These are phyloP conservation scores for Myopa testacea DNA, from an alignment of 2,888 invertebrate species.

Conservation along the genomic window DNA sequence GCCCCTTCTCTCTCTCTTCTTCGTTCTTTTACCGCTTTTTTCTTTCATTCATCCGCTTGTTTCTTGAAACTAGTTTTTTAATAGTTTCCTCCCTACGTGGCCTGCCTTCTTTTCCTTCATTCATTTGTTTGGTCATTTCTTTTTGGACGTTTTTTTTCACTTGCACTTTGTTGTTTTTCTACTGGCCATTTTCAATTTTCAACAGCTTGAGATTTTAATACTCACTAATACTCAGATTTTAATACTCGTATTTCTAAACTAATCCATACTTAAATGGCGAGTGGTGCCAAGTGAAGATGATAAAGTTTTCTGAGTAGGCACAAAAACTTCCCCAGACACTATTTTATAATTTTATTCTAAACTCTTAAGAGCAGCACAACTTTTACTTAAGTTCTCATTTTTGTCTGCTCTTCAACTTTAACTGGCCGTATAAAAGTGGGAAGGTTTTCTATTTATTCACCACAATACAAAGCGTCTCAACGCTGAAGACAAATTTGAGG, in stretches of 20 bases:
- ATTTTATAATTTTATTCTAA: constrained; percentile 6
- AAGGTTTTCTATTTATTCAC: background rate
- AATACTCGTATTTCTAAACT: constrained; percentile 7
- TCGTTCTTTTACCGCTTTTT: background rate
- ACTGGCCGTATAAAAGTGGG: background rate
- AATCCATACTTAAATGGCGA: background rate
- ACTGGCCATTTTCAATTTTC: constrained; percentile 14
- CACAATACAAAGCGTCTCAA: background rate
- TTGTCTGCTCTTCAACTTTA: background rate
- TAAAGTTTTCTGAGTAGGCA: background rate
- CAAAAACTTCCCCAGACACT: background rate
- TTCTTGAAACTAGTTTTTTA: background rate
- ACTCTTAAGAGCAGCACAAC: background rate
- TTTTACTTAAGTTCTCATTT: background rate
- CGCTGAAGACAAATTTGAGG: background rate
- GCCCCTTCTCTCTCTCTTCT: background rate
- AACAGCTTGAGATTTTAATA: constrained; percentile 1
- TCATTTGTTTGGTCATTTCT: background rate
- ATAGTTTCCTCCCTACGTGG: too few species aligned
- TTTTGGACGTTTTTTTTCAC: background rate
- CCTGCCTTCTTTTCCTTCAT: background rate
- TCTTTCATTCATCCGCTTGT: background rate
- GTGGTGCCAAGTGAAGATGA: constrained; percentile 7
- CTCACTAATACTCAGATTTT: too few species aligned
- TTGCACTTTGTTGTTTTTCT: background rate